These are phyloP conservation scores for Actinostola sp. DNA, from an alignment of 92 coral and sea anemone genomes.

Conservation along the genomic window DNA sequence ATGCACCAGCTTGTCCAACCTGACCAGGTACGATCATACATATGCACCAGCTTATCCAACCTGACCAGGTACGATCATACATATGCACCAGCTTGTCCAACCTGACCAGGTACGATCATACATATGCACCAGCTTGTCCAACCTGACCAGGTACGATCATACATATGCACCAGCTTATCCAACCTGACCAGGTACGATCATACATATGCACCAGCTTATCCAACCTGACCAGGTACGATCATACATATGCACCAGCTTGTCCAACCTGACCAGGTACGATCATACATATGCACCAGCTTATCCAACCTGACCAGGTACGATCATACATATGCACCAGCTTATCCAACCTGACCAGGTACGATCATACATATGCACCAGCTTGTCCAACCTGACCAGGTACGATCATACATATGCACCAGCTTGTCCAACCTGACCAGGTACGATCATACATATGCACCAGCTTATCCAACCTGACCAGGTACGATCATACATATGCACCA, in stretches of 20 bases:
- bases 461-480: slow-evolving; percentile 90
- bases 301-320: slow-evolving; percentile 89
- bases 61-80: too few relatives aligned
- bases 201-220: slow-evolving; percentile 94
- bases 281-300: slow-evolving; percentile 96
- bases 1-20: slow-evolving; percentile 97
- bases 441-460: slow-evolving; percentile 96
- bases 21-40: too few relatives aligned
- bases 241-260: slow-evolving; percentile 97
- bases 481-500: too few relatives aligned
- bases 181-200: too few relatives aligned
- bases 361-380: slow-evolving; percentile 97
- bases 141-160: too few relatives aligned
- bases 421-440: slow-evolving; percentile 91
- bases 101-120: too few relatives aligned
- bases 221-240: too few relatives aligned
- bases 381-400: slow-evolving; percentile 90
- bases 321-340: slow-evolving; percentile 94
- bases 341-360: slow-evolving; percentile 92
- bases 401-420: slow-evolving; percentile 96
- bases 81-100: slow-evolving; percentile 93
- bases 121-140: slow-evolving; percentile 95
- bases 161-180: slow-evolving; percentile 94
- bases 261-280: slow-evolving; percentile 87
- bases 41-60: slow-evolving; percentile 94